A percentile compares a stretch with the other conserved stretches of the same genome.
Conservation (phyloP, 2,888 invertebrate genomes). For the Leucozona laternaria region DNA sequence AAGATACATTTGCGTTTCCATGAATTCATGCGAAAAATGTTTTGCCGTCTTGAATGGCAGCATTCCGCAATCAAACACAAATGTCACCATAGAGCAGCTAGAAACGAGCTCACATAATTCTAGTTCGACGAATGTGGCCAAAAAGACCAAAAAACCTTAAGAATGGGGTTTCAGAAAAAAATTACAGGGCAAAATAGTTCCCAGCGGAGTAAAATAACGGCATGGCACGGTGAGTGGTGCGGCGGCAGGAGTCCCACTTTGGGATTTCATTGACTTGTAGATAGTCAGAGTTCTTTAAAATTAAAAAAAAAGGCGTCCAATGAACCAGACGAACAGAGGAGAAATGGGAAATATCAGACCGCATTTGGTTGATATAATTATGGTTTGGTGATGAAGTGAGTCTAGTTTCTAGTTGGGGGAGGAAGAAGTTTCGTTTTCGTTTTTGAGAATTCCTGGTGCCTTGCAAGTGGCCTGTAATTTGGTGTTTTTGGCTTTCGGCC, state of each 20-base stretch:
- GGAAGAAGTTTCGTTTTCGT: not conserved
- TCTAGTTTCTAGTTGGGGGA: not conserved
- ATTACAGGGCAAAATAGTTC: slow-evolving; percentile 20
- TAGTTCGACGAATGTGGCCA: slow-evolving; percentile 10
- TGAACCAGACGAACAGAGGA: slow-evolving; percentile 29
- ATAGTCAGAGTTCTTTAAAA: slow-evolving; percentile 59
- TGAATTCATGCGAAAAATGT: slow-evolving; percentile 43
- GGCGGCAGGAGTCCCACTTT: not conserved
- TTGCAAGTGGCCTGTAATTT: slow-evolving; percentile 57
- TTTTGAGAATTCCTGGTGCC: not conserved
- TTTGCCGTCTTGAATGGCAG: slow-evolving; percentile 1
- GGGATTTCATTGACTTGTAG: slow-evolving; percentile 10
- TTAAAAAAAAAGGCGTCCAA: slow-evolving; percentile 27
- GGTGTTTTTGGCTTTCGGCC: slow-evolving; percentile 47
- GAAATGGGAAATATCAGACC: not conserved
- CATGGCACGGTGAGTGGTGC: no score
- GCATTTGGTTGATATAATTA: slow-evolving; percentile 35
- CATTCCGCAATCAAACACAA: slow-evolving; percentile 25
- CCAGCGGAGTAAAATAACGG: not conserved
- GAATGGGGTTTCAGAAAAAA: slow-evolving; percentile 41
- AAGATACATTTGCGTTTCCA: not conserved
- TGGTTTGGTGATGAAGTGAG: not conserved
- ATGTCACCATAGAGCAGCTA: slow-evolving; percentile 27
- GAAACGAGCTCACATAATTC: slow-evolving; percentile 16
- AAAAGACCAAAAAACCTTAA: slow-evolving; percentile 5